Evolutionary conservation across 1,140 invertebrate genomes (phyloP).

Genomic region (Gonioctena quinquepunctata): DNA sequence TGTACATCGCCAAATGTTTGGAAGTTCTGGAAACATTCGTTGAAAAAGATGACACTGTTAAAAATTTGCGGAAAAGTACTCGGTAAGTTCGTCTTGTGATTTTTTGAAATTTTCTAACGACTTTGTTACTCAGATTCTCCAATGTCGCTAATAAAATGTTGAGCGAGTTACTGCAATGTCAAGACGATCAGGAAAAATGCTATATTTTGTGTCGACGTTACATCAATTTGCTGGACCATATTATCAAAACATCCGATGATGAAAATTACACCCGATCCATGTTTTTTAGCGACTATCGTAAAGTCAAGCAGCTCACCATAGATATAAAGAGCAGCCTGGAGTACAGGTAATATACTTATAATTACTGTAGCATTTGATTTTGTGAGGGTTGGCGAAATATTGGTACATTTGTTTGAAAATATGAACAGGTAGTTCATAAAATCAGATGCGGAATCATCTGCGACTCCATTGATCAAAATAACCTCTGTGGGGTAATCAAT

Average conservation of each 20-base stretch:
- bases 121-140: background rate
- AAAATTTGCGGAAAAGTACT: background rate
- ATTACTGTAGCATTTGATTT: no score
- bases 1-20: background rate
- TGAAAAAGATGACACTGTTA: background rate
- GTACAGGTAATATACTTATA: no score
- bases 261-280: background rate
- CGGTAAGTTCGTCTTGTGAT: background rate
- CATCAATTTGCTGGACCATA: conserved; percentile 4
- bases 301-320: no score
- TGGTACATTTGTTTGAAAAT: no score
- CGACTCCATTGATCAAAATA: no score
- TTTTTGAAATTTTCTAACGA: background rate
- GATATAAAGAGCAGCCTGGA: no score
- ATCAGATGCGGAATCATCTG: no score
- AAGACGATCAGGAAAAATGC: conserved; percentile 11
- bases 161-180: background rate
- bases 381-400: no score
- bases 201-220: background rate
- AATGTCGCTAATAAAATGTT: background rate
- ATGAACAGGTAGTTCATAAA: no score
- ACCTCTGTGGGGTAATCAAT: no score
- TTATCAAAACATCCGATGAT: conserved; percentile 5
- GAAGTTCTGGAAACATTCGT: background rate
- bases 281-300: background rate